Conservation (phyloP, 2,113 vertebrate species). For the Grammatotria lemairii region DNA sequence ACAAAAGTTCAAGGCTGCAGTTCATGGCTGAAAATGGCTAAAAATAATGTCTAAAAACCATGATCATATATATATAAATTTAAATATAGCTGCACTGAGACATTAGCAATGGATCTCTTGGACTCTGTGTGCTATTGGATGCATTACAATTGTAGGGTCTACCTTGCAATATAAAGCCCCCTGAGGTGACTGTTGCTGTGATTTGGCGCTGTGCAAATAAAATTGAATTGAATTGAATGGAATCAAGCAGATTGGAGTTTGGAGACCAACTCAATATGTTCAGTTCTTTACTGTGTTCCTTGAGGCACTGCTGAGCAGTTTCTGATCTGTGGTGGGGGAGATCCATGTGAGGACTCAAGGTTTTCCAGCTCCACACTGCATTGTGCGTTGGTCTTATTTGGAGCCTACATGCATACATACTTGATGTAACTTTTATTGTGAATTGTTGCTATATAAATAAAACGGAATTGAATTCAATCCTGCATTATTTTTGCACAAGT, state of each 20-base stretch:
- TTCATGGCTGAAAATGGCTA: not conserved
- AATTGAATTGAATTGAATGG: not conserved
- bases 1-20: not conserved
- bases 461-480: not conserved
- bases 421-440: not conserved
- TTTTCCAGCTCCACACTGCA: not conserved
- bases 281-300: not conserved
- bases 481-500: not conserved
- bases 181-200: not conserved
- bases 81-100: not conserved
- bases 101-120: not conserved
- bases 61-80: not conserved
- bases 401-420: not conserved
- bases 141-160: not conserved
- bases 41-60: not conserved
- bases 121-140: not conserved
- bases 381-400: accelerated
- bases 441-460: not conserved
- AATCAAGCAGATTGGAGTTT: not conserved
- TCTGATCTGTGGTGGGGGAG: not conserved
- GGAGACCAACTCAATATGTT: not conserved
- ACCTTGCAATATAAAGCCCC: not conserved
- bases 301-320: not conserved
- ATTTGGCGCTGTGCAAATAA: accelerated
- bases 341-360: not conserved